Evolutionary conservation across 2,888 invertebrate genomes (phyloP), one percentile per base, ranked within the genome.

Genomic region (Penaeus monodon): DNA sequence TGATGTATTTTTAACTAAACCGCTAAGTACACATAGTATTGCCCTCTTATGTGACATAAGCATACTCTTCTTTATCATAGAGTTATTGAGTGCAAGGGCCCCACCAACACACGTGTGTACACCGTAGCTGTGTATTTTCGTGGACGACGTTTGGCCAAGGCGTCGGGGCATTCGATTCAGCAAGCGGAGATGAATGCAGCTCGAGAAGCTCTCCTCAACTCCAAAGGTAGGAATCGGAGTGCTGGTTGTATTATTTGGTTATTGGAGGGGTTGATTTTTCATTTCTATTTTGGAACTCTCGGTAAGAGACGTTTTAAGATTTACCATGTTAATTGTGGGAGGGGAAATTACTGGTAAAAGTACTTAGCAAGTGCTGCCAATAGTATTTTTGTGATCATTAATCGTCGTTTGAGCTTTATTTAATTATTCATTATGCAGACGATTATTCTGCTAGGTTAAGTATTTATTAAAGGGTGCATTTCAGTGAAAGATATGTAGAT

Each of bases 121-220:
- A 97, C 96, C 0, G 99, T 99, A 76, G 99, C 98, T 57, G 99
- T 99, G 20, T 99, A 99, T 93, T 99, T 99, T 93, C 94, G 96
- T 91, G 97, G 96, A 0, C 94, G 95, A 91, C 94, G 98, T 49
- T 94, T 99, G 85, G 98, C 98, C 2, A 96, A 96, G 85, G 97
- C 98, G 2, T 95, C 95, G 88, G 98, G 98, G 0, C 97, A 97
- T 91, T 97, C 97, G 92, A 99, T 99, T 91, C 99, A 99, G 92
- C 97, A 97, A 93, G 99, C 99, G 0, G 99, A 99, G 94, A 99
- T 99, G 98, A 97, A 97, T 92, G 98, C 99, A 0, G 99, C 99
- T 0, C 96, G 96, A 91, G 95, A 96, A 91, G 99, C 99, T 0
- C 94, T 99, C 68, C 95, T 95, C 91, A 95, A 95, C 91, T 97